These are phyloP conservation scores for Synergus gifuensis DNA, from an alignment of 2,888 invertebrate species.

Conservation along the genomic window DNA sequence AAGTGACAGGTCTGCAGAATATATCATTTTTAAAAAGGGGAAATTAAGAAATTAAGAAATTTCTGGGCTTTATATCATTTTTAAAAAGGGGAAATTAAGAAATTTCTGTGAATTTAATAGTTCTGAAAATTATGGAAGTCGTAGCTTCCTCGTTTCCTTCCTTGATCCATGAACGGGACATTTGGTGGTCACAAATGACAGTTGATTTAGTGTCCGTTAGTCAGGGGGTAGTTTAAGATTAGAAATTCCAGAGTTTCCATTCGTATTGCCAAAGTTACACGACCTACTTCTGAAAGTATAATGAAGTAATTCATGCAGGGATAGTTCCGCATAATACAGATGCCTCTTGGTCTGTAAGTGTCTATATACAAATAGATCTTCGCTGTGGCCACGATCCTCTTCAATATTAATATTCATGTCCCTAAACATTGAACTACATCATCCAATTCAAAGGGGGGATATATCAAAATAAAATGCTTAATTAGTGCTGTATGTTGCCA, in stretches of 20 bases:
- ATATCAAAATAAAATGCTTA: too few relatives aligned
- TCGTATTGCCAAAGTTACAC: background rate
- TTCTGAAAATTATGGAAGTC: background rate
- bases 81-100: background rate
- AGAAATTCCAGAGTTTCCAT: constrained; percentile 23
- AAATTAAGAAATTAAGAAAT: background rate
- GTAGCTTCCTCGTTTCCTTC: background rate
- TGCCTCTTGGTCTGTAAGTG: background rate
- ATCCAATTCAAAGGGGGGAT: too few relatives aligned
- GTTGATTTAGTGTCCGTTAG: constrained; percentile 12
- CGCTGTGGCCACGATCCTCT: background rate
- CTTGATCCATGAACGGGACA: background rate
- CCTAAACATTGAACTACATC: too few relatives aligned
- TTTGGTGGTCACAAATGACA: background rate
- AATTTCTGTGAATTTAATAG: background rate
- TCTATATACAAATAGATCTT: background rate
- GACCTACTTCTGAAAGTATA: constrained; percentile 24
- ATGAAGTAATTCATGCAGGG: constrained; percentile 22
- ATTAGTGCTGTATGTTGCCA: too few relatives aligned
- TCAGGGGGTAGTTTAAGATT: constrained; percentile 26
- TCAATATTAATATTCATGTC: background rate
- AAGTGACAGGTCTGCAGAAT: background rate
- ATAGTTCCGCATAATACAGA: background rate
- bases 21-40: background rate
- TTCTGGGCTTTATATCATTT: background rate